Evolutionary conservation across 2,797 vertebrate genomes (phyloP).

Genomic region (Lates japonicus): DNA sequence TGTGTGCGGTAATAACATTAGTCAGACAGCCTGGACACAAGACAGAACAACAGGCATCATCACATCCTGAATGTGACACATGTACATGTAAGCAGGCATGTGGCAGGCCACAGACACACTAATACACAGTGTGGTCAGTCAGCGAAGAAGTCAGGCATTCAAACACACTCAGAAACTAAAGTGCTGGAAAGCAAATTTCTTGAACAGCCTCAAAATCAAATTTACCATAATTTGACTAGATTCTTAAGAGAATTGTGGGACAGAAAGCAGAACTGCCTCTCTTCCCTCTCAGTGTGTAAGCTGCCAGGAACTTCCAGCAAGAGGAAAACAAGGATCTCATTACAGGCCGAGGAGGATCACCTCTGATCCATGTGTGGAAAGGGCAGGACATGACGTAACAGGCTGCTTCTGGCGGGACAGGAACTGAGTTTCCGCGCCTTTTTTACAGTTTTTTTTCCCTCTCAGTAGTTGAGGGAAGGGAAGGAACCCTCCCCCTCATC

Average conservation of each 20-base stretch:
- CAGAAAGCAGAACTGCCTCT: conserved; percentile 6
- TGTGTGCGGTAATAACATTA: conserved; percentile 71
- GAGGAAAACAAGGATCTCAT: conserved; percentile 48
- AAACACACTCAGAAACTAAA: not conserved
- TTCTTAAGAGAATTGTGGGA: not conserved
- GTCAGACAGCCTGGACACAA: conserved; percentile 61
- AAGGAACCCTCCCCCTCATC: conserved; percentile 40
- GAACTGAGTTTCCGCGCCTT: conserved; percentile 70
- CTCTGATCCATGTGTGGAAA: conserved; percentile 35
- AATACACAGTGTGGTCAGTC: not conserved
- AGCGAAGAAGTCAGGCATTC: conserved; percentile 2
- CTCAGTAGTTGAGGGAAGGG: conserved; percentile 45
- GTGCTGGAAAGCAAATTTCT: not conserved
- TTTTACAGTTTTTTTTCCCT: conserved; percentile 22
- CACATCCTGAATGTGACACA: conserved; percentile 65
- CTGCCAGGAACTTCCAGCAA: not conserved
- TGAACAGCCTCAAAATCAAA: not conserved
- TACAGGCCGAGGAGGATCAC: conserved; percentile 47
- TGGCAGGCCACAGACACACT: conserved; percentile 14
- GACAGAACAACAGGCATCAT: conserved; percentile 41
- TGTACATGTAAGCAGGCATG: conserved; percentile 34
- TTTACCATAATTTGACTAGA: not conserved
- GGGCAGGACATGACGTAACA: conserved; percentile 68
- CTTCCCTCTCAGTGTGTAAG: conserved; percentile 2
- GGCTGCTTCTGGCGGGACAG: conserved; percentile 70